Evolutionary conservation across 1,140 invertebrate genomes (phyloP), one percentile per base, ranked within the genome.

Genomic region (Drosophila ogumai): DNA sequence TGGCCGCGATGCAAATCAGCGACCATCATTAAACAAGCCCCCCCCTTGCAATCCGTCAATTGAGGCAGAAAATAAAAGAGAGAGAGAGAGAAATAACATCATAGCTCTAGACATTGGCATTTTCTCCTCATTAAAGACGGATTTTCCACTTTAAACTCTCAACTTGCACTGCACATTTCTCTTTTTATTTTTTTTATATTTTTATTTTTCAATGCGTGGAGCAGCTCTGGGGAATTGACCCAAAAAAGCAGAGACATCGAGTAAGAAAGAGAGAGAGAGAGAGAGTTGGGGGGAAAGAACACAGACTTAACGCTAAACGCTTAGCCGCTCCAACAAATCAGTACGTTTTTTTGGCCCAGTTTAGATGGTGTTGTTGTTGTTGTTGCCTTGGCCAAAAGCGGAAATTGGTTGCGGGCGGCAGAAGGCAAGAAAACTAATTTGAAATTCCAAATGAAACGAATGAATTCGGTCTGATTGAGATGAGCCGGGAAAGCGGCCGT

Each of bases 91-190:
- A 32, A 32, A 32, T 32, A 32, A 32, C 31, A 32, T 32, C 31
- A 32, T 28, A 28, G 25, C 25, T 28, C 25, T 28, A 28, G 6
- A 28, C 25, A 55, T 55, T 19, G 19, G 44, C 36, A 74, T 77
- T 82, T 76, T 68, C 81, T 68, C 63, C 75, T 79, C 75, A 72
- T 79, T 79, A 79, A 79, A 79, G 66, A 44, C 66, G 66, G 65
- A 79, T 78, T 78, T 72, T 72, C 65, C 66, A 78, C 75, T 79
- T 79, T 79, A 78, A 79, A 64, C 57, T 69, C 55, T 68, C 66
- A 76, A 77, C 74, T 77, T 77, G 57, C 74, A 68, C 43, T 25
- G 44, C 36, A 73, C 68, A 73, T 73, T 73, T 73, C 69, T 73
- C 69, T 72, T 73, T 69, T 57, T 19, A 6, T 49, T 15, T 10